These are phyloP conservation scores for Liparis tanakae DNA, from an alignment of 2,797 vertebrate genomes.

Conservation along the genomic window DNA sequence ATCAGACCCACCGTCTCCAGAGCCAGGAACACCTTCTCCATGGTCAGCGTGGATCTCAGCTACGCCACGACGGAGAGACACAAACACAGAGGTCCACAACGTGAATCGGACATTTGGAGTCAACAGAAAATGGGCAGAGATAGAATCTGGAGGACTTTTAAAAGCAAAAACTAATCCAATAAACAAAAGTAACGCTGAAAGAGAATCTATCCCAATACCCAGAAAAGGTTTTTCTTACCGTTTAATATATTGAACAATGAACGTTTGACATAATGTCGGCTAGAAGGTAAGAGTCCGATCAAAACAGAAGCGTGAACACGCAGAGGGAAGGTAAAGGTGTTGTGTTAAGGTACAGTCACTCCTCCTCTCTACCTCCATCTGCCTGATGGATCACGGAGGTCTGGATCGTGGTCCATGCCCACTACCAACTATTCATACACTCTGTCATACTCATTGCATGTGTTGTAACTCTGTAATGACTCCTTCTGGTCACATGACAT, in stretches of 20 bases:
- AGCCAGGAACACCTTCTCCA: slow-evolving; percentile 86
- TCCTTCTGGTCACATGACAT: no score
- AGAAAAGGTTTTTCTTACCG: background rate
- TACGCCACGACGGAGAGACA: slow-evolving; percentile 50
- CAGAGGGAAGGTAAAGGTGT: background rate
- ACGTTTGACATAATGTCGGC: background rate
- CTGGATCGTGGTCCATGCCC: no score
- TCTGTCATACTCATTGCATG: no score
- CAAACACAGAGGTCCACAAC: background rate
- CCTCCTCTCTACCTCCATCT: no score
- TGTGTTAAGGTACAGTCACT: background rate
- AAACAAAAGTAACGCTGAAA: no score
- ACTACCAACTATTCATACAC: no score
- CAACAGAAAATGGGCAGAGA: background rate
- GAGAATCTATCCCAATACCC: background rate
- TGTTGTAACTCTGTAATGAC: no score
- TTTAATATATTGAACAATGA: background rate
- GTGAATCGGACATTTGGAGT: background rate
- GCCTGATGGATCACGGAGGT: no score
- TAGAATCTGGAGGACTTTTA: background rate
- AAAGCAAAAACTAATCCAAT: background rate
- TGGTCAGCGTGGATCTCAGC: slow-evolving; percentile 83
- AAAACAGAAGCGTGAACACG: background rate
- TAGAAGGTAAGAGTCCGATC: background rate
- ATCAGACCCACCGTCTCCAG: slow-evolving; percentile 84